phyloP scores from a whole-genome alignment of 2,797 vertebrate genomes.

The Mormyrops boulengeri region DNA sequence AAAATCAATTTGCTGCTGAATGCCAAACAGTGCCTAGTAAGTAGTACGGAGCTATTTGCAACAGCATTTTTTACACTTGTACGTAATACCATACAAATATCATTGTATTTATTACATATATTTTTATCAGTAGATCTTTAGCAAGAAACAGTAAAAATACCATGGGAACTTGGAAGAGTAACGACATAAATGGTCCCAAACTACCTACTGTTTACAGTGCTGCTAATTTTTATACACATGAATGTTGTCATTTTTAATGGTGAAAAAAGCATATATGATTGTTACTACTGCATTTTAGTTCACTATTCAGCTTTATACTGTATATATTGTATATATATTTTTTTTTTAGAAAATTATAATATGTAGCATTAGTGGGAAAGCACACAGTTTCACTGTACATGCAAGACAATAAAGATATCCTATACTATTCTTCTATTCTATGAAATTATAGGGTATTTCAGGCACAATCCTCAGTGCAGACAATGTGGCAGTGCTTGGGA shows the following conservation, averaged over 20 bases:
- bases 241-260: background rate
- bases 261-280: background rate
- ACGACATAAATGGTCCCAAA: background rate
- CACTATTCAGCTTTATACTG: background rate
- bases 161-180: background rate
- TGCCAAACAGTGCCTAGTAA: constrained; percentile 57
- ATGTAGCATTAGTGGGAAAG: background rate
- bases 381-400: background rate
- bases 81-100: background rate
- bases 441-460: constrained; percentile 46
- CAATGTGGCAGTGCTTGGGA: constrained; percentile 52
- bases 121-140: background rate
- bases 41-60: constrained; percentile 13
- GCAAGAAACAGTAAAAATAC: background rate
- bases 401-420: background rate
- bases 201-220: background rate
- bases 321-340: background rate
- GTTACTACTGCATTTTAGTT: background rate
- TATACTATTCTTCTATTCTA: background rate
- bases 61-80: background rate
- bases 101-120: background rate
- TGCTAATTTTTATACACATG: background rate
- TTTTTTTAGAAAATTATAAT: too few species aligned
- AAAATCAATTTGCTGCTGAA: constrained; percentile 40
- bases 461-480: constrained; percentile 41